Conservation (phyloP, 2,113 vertebrate species). For the Hippocampus comes region DNA sequence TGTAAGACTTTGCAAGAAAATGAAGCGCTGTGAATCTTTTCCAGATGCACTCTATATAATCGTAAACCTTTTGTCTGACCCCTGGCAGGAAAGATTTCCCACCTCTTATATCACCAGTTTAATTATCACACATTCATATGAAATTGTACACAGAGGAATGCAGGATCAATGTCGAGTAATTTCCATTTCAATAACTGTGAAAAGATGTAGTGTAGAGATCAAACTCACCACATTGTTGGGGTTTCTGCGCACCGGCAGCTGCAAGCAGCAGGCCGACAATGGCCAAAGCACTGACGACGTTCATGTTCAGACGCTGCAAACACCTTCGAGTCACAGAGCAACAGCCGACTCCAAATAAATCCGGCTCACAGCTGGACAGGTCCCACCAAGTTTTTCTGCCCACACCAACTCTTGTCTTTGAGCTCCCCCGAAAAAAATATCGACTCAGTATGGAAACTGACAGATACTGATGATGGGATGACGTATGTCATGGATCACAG, state of each 20-base stretch:
- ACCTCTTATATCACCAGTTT: no score
- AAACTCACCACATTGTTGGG: conserved; percentile 29
- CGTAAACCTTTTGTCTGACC: no score
- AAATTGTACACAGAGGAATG: no score
- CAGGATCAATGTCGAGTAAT: background rate
- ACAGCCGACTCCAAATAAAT: conserved; percentile 5
- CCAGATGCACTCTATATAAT: no score
- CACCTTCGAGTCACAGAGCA: background rate
- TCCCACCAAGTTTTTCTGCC: background rate
- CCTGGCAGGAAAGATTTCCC: no score
- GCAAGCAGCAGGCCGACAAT: conserved; percentile 36
- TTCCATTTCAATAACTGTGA: background rate
- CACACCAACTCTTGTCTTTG: background rate
- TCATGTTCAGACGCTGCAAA: conserved; percentile 24
- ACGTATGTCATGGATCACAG: background rate
- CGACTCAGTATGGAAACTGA: background rate
- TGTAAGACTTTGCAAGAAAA: no score
- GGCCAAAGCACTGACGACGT: conserved; percentile 5
- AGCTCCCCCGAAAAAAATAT: background rate
- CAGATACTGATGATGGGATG: background rate
- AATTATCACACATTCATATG: no score
- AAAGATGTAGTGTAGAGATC: background rate
- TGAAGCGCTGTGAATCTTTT: no score
- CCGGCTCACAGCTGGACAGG: conserved; percentile 5
- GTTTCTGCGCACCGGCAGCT: conserved; percentile 4